Evolutionary conservation across 2,888 invertebrate species (phyloP), one percentile per base, ranked within the genome.

Genomic region (Coecobrya sp.): DNA sequence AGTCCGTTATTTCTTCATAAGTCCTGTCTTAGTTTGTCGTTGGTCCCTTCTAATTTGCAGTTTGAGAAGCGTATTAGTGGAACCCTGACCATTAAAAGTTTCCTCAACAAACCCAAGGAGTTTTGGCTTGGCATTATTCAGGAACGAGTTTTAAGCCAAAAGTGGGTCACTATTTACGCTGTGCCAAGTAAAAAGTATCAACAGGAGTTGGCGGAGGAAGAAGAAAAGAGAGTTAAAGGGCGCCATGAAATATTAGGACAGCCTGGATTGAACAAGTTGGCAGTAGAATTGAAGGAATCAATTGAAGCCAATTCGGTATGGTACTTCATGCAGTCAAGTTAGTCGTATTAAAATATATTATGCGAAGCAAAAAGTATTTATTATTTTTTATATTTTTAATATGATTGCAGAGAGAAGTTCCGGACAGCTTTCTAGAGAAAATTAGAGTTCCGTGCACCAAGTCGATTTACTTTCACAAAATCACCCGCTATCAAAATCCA

Each of bases 371-470:
- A n/a, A n/a, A n/a, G n/a, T n/a, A n/a, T n/a, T n/a, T n/a, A n/a
- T n/a, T n/a, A n/a, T n/a, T n/a, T n/a, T n/a, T n/a, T n/a, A n/a
- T n/a, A n/a, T n/a, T 62, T 59, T 36, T 13, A 1, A 19, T n/a
- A 70, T 70, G n/a, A n/a, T 30, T 82, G 1, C 95, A 97, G 97
- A 96, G 96, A 68, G 96, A 97, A 13, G 97, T 98, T 0, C 97
- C 98, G 0, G 95, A 96, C 0, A 97, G 97, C 73, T 97, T 98
- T 95, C 95, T 99, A 86, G 97, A 97, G 0, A 96, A 97, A 3
- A 97, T 99, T 3, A 97, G 97, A 8, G 97, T 98, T 45, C 98
- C 98, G 0, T 96, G 97, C 92, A 97, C 97, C 70, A 97, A 97
- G 81, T 97, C 96, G 0, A 94, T 95, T 42, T 82, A 89, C 16